Conservation (phyloP, 2,113 vertebrate genomes). For the Centropus bengalensis region DNA sequence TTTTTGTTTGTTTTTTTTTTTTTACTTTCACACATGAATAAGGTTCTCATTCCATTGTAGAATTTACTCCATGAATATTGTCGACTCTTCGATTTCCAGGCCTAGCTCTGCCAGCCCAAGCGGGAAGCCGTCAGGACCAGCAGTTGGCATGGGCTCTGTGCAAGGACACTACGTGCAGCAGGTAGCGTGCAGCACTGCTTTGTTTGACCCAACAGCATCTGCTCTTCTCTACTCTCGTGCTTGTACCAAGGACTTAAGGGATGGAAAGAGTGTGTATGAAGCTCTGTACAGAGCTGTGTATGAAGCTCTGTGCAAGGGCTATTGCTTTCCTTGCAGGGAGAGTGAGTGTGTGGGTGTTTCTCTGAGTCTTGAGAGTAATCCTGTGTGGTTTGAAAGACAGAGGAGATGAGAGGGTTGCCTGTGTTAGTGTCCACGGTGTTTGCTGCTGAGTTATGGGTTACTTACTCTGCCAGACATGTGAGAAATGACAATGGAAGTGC, state of each 20-base stretch:
- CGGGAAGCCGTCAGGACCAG: conserved; percentile 90
- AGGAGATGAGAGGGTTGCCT: background rate
- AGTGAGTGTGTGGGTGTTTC: background rate
- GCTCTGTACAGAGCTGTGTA: background rate
- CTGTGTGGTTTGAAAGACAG: background rate
- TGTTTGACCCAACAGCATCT: background rate
- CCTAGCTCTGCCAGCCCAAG: conserved; percentile 97
- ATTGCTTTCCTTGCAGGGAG: background rate
- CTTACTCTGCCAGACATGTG: background rate
- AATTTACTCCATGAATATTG: conserved; percentile 75
- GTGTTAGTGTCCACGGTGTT: background rate
- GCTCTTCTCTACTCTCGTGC: background rate
- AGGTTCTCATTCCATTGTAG: conserved; percentile 68
- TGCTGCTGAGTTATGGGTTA: background rate
- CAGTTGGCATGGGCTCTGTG: conserved; percentile 85
- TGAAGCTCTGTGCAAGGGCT: background rate
- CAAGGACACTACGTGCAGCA: conserved; percentile 93
- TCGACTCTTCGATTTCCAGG: conserved; percentile 86
- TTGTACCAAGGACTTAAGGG: background rate
- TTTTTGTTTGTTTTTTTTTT: background rate
- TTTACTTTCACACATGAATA: conserved; percentile 57
- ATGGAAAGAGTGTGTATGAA: background rate
- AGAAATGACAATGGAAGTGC: background rate
- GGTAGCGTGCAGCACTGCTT: conserved; percentile 77
- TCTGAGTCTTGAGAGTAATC: background rate